Evolutionary conservation across 35 echinoderm and acorn worm species (phyloP).

Genomic region (Lytechinus pictus): DNA sequence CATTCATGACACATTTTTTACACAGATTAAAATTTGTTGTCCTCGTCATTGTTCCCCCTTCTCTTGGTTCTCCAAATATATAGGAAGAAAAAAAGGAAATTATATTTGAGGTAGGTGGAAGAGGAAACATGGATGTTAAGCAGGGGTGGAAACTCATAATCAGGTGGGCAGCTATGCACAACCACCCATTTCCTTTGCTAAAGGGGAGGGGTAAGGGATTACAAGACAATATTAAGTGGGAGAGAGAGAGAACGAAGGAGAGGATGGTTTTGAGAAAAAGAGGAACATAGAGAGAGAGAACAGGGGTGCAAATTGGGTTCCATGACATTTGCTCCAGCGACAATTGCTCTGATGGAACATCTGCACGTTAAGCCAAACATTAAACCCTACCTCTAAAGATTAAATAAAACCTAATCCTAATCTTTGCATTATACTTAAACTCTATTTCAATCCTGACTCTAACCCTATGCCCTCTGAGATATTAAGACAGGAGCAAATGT

Average conservation of each 20-base stretch:
- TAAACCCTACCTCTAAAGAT: no score
- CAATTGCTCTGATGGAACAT: no score
- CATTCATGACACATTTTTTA: not conserved
- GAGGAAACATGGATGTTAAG: not conserved
- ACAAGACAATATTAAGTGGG: not conserved
- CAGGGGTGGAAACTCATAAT: conserved; percentile 10
- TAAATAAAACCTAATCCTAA: no score
- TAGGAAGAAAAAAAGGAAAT: not conserved
- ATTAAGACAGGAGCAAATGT: no score
- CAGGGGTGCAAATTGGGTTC: no score
- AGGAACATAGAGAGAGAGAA: not conserved
- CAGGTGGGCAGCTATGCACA: not conserved
- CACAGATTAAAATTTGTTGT: not conserved
- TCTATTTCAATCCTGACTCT: no score
- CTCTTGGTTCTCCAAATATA: no score
- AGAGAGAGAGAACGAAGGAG: not conserved
- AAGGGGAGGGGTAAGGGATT: not conserved
- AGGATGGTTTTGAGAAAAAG: not conserved
- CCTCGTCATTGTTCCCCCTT: no score
- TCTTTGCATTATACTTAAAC: no score
- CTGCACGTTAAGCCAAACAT: no score
- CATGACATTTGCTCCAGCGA: no score
- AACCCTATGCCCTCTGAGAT: no score
- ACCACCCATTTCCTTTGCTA: conserved; percentile 2
- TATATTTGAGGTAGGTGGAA: not conserved